phyloP scores from a whole-genome alignment of 2,888 invertebrate species.

The Nomada hirtipes region DNA sequence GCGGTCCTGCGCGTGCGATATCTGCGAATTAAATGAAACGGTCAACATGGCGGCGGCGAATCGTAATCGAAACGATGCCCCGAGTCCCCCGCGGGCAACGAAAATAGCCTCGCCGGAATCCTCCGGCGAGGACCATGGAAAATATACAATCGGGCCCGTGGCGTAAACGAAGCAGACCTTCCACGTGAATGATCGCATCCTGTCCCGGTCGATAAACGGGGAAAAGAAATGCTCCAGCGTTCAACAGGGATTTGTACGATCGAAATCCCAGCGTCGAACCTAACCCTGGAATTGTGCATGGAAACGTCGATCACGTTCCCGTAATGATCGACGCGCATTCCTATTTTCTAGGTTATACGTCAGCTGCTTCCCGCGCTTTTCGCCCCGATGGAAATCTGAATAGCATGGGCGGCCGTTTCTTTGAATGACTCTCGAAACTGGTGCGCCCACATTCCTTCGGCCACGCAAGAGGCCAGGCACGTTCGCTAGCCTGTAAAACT shows the following conservation, averaged over 20 bases:
- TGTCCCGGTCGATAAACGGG: constrained; percentile 34
- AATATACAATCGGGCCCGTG: constrained; percentile 38
- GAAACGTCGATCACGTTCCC: background rate
- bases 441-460: constrained; percentile 78
- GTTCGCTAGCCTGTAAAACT: constrained; percentile 58
- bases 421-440: constrained; percentile 77
- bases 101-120: constrained; percentile 30
- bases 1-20: background rate
- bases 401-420: constrained; percentile 64
- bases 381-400: constrained; percentile 64
- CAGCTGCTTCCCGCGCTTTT: constrained; percentile 24
- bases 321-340: background rate
- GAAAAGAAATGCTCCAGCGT: background rate
- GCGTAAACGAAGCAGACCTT: constrained; percentile 27
- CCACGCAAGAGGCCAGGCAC: constrained; percentile 50
- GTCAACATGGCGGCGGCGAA: background rate
- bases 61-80: background rate
- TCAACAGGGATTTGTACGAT: background rate
- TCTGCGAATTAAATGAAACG: background rate
- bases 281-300: background rate
- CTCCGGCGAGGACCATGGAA: constrained; percentile 34
- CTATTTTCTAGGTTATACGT: background rate
- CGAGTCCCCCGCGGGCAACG: background rate
- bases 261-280: too few relatives aligned
- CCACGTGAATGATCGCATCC: constrained; percentile 50